Conservation (phyloP, 2,797 vertebrate species). For the Hybognathus amarus region DNA sequence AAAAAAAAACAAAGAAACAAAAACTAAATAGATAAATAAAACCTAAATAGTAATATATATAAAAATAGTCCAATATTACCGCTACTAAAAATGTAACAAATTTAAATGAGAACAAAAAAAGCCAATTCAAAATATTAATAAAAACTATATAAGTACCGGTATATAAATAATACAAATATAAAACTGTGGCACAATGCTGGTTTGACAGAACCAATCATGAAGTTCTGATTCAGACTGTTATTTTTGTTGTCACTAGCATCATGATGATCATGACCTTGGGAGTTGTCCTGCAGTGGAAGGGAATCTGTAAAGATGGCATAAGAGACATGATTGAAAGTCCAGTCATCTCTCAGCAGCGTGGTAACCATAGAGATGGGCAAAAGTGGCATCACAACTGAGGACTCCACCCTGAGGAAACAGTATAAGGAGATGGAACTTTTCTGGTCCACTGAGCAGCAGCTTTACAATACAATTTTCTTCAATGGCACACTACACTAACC, state of each 20-base stretch:
- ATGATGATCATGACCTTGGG: constrained; percentile 79
- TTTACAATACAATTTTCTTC: neutral
- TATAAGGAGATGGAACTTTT: neutral
- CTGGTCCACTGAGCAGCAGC: neutral
- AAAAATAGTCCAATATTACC: too few relatives aligned
- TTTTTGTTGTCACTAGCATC: neutral
- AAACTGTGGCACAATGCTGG: neutral
- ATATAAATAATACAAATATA: neutral
- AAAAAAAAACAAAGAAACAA: neutral
- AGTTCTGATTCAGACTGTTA: neutral
- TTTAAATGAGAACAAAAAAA: neutral
- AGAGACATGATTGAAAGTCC: constrained; percentile 81
- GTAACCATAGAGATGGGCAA: constrained; percentile 89
- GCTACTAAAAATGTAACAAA: neutral
- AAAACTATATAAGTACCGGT: neutral
- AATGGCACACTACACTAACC: neutral
- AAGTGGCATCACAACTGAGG: constrained; percentile 84
- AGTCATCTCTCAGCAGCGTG: constrained; percentile 77
- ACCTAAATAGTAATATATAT: too few relatives aligned
- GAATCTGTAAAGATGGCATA: constrained; percentile 88
- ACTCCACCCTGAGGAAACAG: constrained; percentile 80
- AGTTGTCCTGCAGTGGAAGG: constrained; percentile 76
- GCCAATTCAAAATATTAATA: neutral
- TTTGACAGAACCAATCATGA: neutral
- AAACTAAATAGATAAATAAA: too few relatives aligned